Conservation (phyloP, 2,888 invertebrate genomes). For the Caenorhabditis uteleia region DNA sequence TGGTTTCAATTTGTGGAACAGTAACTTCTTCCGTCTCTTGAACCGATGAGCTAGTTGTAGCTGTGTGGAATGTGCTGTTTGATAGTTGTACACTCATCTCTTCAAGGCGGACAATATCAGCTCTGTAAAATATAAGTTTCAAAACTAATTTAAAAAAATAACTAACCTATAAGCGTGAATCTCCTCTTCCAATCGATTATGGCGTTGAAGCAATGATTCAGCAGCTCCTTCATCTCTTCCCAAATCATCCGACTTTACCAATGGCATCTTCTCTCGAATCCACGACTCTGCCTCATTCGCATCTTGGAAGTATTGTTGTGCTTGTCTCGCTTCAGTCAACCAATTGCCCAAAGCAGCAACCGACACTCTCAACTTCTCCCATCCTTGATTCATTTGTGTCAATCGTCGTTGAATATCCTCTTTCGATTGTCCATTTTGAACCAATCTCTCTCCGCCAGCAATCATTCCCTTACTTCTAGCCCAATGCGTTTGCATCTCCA, state of each 20-base stretch:
- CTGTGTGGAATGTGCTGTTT: conserved; percentile 63
- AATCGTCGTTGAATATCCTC: conserved; percentile 47
- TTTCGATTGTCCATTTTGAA: conserved; percentile 51
- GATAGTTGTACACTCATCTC: conserved; percentile 70
- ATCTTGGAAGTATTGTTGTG: conserved; percentile 82
- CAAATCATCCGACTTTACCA: conserved; percentile 87
- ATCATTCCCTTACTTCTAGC: conserved; percentile 71
- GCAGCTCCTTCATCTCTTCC: conserved; percentile 75
- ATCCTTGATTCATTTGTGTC: conserved; percentile 74
- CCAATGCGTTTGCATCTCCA: conserved; percentile 81
- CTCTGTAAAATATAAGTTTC: conserved; percentile 20
- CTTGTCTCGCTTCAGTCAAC: conserved; percentile 86
- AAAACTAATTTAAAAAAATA: not conserved
- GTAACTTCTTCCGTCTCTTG: conserved; percentile 57
- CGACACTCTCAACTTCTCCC: conserved; percentile 86
- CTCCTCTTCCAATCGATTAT: conserved; percentile 71
- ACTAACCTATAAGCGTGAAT: conserved; percentile 61
- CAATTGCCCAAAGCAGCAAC: conserved; percentile 80
- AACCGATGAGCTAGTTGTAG: conserved; percentile 33
- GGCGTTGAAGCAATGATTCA: conserved; percentile 65
- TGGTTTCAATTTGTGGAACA: conserved; percentile 59
- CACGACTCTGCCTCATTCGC: conserved; percentile 97
- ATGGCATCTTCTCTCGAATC: conserved; percentile 91
- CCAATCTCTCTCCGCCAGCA: conserved; percentile 61
- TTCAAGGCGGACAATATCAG: conserved; percentile 63